Evolutionary conservation across 2,888 invertebrate species (phyloP).

Genomic region (Agrochola lota): DNA sequence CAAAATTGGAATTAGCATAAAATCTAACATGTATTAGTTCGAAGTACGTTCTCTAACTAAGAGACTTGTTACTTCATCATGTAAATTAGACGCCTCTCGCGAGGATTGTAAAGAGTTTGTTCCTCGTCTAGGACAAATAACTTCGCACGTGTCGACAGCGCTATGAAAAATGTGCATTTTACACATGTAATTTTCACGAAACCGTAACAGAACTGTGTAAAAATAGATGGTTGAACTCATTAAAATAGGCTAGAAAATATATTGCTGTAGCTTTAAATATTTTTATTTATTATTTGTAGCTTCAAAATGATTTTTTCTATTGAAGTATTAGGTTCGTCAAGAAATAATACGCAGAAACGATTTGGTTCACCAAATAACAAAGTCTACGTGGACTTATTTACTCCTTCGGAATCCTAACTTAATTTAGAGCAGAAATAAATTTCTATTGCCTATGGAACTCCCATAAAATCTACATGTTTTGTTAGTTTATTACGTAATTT

Average conservation of each 20-base stretch:
- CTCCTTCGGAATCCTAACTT: conserved; percentile 17
- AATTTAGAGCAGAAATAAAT: conserved; percentile 49
- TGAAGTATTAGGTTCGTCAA: neutral
- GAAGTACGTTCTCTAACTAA: conserved; percentile 18
- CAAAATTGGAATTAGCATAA: conserved; percentile 32
- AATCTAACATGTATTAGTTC: conserved; percentile 15
- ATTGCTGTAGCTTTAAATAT: neutral
- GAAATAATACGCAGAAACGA: neutral
- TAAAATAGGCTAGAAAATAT: neutral
- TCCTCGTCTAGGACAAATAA: conserved; percentile 33
- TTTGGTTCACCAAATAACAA: conserved; percentile 14
- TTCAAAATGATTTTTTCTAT: neutral
- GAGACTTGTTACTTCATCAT: conserved; percentile 51
- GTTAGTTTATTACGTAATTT: conserved; percentile 67
- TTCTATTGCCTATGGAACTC: conserved; percentile 29
- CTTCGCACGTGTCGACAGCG: neutral
- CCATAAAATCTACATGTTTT: conserved; percentile 60
- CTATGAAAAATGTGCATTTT: neutral
- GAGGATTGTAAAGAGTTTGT: conserved; percentile 44
- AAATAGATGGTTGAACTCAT: neutral
- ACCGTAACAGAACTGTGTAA: neutral
- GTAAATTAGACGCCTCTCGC: conserved; percentile 50
- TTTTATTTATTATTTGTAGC: no score
- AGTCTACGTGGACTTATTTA: conserved; percentile 12
- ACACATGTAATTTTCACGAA: neutral